Conservation (phyloP, 2,888 invertebrate species). For the Micropterix aruncella region DNA sequence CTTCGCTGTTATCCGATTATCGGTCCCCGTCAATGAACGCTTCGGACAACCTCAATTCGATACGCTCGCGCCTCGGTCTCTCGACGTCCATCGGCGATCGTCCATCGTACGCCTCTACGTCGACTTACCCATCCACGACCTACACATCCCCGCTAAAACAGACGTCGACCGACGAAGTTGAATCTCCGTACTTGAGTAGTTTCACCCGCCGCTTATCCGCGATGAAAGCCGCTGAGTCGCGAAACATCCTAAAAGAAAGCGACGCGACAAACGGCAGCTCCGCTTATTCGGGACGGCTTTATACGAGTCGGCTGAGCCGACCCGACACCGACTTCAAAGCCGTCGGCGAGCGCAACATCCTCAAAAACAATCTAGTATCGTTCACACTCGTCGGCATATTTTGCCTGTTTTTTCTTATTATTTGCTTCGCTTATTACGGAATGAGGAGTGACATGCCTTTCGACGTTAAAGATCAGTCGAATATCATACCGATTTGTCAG, state of each 20-base stretch:
- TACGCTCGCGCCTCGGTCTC: conserved; percentile 41
- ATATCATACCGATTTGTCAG: conserved; percentile 42
- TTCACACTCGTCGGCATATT: conserved; percentile 45
- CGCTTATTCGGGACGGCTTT: conserved; percentile 25
- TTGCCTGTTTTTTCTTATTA: conserved; percentile 48
- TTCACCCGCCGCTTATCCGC: conserved; percentile 48
- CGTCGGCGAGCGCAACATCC: conserved; percentile 31
- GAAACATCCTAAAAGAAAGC: conserved; percentile 21
- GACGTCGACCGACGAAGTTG: conserved; percentile 31
- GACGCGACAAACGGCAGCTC: conserved; percentile 28
- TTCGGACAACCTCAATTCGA: conserved; percentile 41
- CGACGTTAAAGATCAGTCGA: conserved; percentile 37
- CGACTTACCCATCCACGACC: conserved; percentile 21
- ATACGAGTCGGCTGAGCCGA: conserved; percentile 25
- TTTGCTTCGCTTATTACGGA: conserved; percentile 54
- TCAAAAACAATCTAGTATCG: conserved; percentile 48
- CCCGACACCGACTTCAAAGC: conserved; percentile 30
- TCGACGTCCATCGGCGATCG: conserved; percentile 28
- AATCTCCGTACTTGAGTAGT: conserved; percentile 57
- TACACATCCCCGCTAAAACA: conserved; percentile 28
- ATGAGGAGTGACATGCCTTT: conserved; percentile 44
- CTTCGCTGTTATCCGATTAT: conserved; percentile 24
- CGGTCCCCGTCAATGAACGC: conserved; percentile 25
- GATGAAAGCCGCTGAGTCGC: conserved; percentile 27
- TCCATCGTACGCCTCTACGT: conserved; percentile 19